phyloP scores from a whole-genome alignment of 2,888 invertebrate genomes.

The Xylota segnis region DNA sequence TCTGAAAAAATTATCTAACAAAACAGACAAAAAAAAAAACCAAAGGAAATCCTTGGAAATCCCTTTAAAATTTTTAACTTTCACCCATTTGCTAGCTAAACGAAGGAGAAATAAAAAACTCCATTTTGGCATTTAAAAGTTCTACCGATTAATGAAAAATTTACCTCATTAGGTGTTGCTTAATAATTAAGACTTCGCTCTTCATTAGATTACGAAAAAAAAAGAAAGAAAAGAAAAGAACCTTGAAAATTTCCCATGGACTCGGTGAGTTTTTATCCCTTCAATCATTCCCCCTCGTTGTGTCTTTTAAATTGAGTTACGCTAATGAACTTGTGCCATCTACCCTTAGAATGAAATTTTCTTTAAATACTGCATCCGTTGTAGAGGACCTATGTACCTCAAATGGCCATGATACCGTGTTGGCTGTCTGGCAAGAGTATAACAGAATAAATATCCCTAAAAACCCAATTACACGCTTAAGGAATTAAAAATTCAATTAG shows the following conservation, averaged over 20 bases:
- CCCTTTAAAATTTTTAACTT: neutral
- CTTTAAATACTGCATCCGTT: conserved; percentile 7
- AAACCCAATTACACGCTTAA: conserved; percentile 51
- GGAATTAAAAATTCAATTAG: conserved; percentile 55
- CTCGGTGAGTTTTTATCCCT: neutral
- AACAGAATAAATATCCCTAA: conserved; percentile 40
- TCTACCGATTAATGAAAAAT: conserved; percentile 13
- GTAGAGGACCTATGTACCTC: neutral
- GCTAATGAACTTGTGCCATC: conserved; percentile 2
- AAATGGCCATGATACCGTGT: neutral
- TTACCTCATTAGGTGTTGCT: conserved; percentile 20
- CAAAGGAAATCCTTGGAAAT: neutral
- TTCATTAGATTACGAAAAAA: neutral
- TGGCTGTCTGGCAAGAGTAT: neutral
- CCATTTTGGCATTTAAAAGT: neutral
- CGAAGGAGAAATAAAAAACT: neutral
- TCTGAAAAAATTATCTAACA: neutral
- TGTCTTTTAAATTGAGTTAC: neutral
- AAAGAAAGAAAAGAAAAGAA: neutral
- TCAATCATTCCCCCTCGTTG: neutral
- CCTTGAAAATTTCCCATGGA: neutral
- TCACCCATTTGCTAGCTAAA: neutral
- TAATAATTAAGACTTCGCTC: conserved; percentile 27
- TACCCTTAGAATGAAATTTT: neutral
- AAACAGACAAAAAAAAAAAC: neutral